Evolutionary conservation across 2,888 invertebrate species (phyloP), one percentile per base, ranked within the genome.

Genomic region (Cyclophora albipunctata): DNA sequence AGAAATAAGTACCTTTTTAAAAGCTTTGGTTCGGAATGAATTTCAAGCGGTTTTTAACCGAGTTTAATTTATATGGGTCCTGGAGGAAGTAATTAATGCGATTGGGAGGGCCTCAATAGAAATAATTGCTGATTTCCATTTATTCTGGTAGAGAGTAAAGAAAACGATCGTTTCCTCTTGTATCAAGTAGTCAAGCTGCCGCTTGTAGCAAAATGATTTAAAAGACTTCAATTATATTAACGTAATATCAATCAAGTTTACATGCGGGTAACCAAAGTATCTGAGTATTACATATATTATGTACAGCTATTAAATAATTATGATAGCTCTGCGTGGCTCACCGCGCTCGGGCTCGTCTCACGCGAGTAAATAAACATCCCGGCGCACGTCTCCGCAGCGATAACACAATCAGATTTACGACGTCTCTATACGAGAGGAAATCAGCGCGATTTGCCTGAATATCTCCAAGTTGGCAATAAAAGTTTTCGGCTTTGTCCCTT

Each of bases 71-170:
- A 71, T 67, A 69, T 67, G 70, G 69, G 68, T 64, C 62, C 56
- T 55, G 52, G 61, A 52, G 55, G 69, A 66, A 75, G 54, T 55
- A 55, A 84, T 84, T 84, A 83, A 80, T 82, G 78, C 74, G 74
- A 76, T 75, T 76, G 75, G 74, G 74, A 67, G 65, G 73, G 75
- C 73, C 75, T 78, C 75, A 76, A 78, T 81, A 75, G 67, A 72
- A 72, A 76, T 83, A 78, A 84, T 81, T 78, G 74, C 75, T 72
- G 73, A 76, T 70, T 43, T 43, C 33, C 68, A 68, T 71, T 64
- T 69, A 67, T 64, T 63, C 68, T 57, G 58, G 60, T 59, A 58
- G 58, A 57, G 4, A 37, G 37, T 4, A 37, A 5, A 37, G 37
- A 5, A 5, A 37, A 5, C 37, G 37, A 37, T 37, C 37, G 37